Percentiles rank a stretch among this genome's conserved stretches.
Evolutionary conservation across 2,113 vertebrate genomes (phyloP).

Genomic region (Deroptyus accipitrinus): DNA sequence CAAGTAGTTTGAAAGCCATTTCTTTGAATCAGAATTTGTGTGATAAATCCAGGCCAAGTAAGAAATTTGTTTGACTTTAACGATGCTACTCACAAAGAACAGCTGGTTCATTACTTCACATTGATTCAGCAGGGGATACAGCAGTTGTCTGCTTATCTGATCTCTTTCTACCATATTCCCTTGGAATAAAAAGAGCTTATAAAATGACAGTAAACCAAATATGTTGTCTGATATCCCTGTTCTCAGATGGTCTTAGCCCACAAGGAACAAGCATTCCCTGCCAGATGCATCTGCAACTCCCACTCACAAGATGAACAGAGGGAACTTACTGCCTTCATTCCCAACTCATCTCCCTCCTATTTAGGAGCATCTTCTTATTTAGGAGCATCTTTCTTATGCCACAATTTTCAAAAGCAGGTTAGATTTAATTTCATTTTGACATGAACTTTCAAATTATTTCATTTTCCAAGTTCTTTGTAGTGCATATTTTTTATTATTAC

Average conservation of each 20-base stretch:
- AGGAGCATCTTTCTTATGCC: not conserved
- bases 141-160: not conserved
- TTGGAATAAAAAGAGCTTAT: not conserved
- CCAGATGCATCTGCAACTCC: not conserved
- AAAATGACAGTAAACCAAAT: not conserved
- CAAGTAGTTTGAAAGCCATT: not conserved
- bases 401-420: not conserved
- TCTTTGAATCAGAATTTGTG: conserved; percentile 13
- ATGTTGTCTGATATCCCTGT: not conserved
- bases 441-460: not conserved
- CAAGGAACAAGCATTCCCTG: not conserved
- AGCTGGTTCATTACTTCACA: not conserved
- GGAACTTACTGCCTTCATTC: not conserved
- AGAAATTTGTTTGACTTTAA: conserved; percentile 10
- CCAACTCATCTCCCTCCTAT: not conserved
- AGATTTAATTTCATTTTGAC: not conserved
- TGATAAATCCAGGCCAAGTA: conserved; percentile 4
- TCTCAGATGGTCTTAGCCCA: not conserved
- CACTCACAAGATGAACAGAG: not conserved
- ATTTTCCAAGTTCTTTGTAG: not conserved
- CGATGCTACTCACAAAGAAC: not conserved
- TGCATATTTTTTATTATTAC: not conserved
- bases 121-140: not conserved
- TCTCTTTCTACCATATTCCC: not conserved
- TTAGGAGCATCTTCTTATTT: not conserved